These are phyloP conservation scores for Mobula hypostoma DNA, from an alignment of 2,113 vertebrate genomes.

Conservation along the genomic window DNA sequence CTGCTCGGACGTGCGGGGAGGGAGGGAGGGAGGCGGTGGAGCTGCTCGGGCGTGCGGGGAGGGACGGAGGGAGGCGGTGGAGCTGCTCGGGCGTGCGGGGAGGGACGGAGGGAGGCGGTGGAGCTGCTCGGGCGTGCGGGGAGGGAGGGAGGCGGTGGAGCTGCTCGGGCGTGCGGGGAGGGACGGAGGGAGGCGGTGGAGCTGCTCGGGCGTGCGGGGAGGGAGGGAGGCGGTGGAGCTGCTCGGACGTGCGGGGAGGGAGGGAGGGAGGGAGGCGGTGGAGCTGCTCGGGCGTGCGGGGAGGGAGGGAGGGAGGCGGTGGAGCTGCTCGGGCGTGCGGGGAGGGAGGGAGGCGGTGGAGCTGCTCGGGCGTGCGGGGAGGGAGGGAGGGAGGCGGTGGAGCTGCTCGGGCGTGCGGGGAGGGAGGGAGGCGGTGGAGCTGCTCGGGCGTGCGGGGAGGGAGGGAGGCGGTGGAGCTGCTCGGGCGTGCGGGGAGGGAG, in stretches of 20 bases:
- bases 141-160: background rate
- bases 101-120: background rate
- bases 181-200: slow-evolving; percentile 7
- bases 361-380: slow-evolving; percentile 36
- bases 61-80: background rate
- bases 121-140: slow-evolving; percentile 38
- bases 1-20: slow-evolving; percentile 36
- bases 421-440: background rate
- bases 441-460: slow-evolving; percentile 36
- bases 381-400: background rate
- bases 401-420: slow-evolving; percentile 38
- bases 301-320: background rate
- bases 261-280: no score
- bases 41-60: slow-evolving; percentile 36
- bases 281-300: slow-evolving; percentile 38
- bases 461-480: slow-evolving; percentile 3
- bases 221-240: slow-evolving; percentile 1
- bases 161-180: slow-evolving; percentile 37
- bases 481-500: slow-evolving; percentile 35
- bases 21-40: slow-evolving; percentile 12
- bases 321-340: slow-evolving; percentile 38
- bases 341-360: background rate
- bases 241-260: slow-evolving; percentile 36
- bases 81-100: slow-evolving; percentile 38
- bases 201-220: slow-evolving; percentile 36